Evolutionary conservation across 1,140 invertebrate genomes (phyloP).

Genomic region (Bactericera cockerelli): DNA sequence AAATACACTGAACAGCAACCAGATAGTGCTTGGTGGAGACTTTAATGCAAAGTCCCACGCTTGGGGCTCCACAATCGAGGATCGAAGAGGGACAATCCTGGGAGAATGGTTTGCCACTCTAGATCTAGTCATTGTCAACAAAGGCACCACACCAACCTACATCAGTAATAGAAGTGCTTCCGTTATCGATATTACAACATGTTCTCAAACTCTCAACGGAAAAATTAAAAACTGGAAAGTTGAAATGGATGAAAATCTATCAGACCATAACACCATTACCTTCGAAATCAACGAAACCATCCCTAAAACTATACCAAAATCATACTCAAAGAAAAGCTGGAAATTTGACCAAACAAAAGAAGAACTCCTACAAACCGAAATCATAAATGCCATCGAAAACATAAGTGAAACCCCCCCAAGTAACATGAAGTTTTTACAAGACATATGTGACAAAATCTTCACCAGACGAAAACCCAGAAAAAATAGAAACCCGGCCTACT

Average conservation of each 20-base stretch:
- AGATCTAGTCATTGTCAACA: too few relatives aligned
- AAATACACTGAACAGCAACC: background rate
- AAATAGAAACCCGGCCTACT: constrained; percentile 19
- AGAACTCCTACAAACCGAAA: background rate
- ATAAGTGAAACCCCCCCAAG: background rate
- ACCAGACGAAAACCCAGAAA: background rate
- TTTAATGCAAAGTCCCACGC: too few relatives aligned
- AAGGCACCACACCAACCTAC: too few relatives aligned
- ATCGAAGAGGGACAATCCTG: too few relatives aligned
- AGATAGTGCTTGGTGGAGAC: background rate
- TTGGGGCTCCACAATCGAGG: too few relatives aligned
- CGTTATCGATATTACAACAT: background rate
- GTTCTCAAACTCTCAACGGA: background rate
- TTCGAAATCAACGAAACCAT: background rate
- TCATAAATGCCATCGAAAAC: background rate
- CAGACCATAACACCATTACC: constrained; percentile 2
- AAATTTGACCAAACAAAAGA: background rate
- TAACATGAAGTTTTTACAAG: background rate
- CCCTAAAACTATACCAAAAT: background rate
- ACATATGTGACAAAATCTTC: background rate
- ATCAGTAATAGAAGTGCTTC: background rate
- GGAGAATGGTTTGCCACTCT: too few relatives aligned
- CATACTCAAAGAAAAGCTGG: background rate
- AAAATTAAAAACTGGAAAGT: background rate
- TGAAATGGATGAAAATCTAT: background rate